A percentile compares a stretch with the other conserved stretches of the same genome.
Conservation (phyloP, 1,140 invertebrate genomes). For the Maconellicoccus hirsutus region DNA sequence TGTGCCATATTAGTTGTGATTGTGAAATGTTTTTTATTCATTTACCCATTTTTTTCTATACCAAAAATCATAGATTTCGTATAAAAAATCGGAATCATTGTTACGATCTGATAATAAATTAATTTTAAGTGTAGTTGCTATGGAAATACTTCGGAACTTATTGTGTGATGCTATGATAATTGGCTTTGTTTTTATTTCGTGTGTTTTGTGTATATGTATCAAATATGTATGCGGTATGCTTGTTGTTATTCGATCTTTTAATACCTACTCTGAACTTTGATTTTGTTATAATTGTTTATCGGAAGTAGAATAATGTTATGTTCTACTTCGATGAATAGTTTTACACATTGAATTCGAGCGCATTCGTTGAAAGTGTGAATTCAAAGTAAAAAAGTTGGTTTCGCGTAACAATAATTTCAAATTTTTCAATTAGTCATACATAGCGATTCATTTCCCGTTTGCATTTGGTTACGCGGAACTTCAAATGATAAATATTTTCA, state of each 20-base stretch:
- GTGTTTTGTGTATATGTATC: background rate
- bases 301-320: too few species aligned
- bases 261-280: too few species aligned
- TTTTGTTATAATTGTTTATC: background rate
- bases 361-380: too few species aligned
- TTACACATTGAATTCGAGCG: too few species aligned
- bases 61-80: background rate
- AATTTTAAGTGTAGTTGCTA: background rate
- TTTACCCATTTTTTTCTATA: background rate
- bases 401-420: background rate
- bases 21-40: background rate
- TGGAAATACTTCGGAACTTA: background rate
- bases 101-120: background rate
- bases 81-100: too few species aligned
- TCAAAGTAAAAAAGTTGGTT: too few species aligned
- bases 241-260: too few species aligned
- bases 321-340: too few species aligned
- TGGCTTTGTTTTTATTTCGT: background rate
- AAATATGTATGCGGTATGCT: background rate
- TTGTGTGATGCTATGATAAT: slow-evolving; percentile 9
- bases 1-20: background rate
- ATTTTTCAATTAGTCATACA: background rate
- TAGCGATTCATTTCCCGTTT: background rate
- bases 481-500: background rate
- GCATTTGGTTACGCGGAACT: background rate